Evolutionary conservation across 1,140 invertebrate species (phyloP).

Genomic region (Tachypleus tridentatus): DNA sequence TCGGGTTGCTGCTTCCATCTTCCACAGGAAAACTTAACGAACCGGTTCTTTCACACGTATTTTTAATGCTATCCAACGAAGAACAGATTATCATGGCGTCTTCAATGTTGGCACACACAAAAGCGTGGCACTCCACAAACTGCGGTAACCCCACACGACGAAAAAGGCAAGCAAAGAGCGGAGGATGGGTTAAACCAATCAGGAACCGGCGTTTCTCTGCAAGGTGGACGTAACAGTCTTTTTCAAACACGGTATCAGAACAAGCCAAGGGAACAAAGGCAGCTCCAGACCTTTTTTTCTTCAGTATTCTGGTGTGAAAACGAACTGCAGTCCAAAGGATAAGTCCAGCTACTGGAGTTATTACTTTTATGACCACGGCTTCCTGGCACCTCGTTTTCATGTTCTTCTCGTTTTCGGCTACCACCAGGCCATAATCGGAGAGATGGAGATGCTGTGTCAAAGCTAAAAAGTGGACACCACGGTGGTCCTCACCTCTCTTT

Average conservation of each 20-base stretch:
- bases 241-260: conserved; percentile 22
- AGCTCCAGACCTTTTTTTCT: conserved; percentile 18
- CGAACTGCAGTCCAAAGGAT: conserved; percentile 23
- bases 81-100: too few relatives aligned
- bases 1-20: too few relatives aligned
- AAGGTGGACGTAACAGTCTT: conserved; percentile 17
- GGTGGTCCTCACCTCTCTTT: conserved; percentile 12
- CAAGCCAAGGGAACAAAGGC: conserved; percentile 25
- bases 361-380: conserved; percentile 23
- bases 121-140: too few relatives aligned
- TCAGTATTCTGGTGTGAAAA: conserved; percentile 18
- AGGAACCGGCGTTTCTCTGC: conserved; percentile 6
- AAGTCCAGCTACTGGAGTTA: conserved; percentile 24
- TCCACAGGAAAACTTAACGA: too few relatives aligned
- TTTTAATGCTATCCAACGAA: too few relatives aligned
- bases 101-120: too few relatives aligned
- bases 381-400: conserved; percentile 6
- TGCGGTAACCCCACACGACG: too few relatives aligned
- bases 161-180: too few relatives aligned
- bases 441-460: conserved; percentile 20
- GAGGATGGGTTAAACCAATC: too few relatives aligned
- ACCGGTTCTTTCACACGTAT: too few relatives aligned
- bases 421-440: conserved; percentile 22
- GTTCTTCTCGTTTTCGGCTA: conserved; percentile 18
- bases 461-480: conserved; percentile 10